These are phyloP conservation scores for Napeogenes inachia DNA, from an alignment of 2,888 invertebrate genomes.

Conservation along the genomic window DNA sequence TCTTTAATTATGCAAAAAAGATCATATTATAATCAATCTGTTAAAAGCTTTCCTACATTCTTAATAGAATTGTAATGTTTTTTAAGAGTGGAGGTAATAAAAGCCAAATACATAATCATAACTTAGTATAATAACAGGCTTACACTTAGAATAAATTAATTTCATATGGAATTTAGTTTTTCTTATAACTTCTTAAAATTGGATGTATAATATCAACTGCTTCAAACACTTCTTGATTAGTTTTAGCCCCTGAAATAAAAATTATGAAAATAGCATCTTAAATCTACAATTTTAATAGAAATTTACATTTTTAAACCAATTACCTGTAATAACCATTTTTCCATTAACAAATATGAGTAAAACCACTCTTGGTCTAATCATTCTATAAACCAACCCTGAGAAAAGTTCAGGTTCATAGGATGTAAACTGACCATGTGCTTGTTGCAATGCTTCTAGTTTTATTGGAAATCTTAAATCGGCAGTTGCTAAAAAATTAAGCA, in stretches of 20 bases:
- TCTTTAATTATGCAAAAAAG: no score
- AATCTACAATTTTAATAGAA: conserved; percentile 1
- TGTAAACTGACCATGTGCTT: conserved; percentile 85
- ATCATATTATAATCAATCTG: no score
- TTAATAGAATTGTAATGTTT: no score
- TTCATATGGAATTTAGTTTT: conserved; percentile 57
- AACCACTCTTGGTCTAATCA: conserved; percentile 98
- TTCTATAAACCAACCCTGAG: conserved; percentile 98
- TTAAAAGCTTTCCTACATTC: no score
- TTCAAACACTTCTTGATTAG: conserved; percentile 92
- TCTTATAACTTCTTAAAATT: conserved; percentile 94
- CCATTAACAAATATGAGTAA: conserved; percentile 99
- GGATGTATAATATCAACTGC: conserved; percentile 97
- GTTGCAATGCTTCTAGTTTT: conserved; percentile 84
- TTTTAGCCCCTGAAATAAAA: conserved; percentile 86
- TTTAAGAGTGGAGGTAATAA: no score
- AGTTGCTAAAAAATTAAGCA: conserved; percentile 87
- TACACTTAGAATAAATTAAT: conserved; percentile 1
- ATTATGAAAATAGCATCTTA: not conserved
- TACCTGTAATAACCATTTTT: conserved; percentile 95
- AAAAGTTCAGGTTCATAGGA: conserved; percentile 99
- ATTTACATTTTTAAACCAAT: conserved; percentile 4
- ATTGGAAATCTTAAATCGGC: conserved; percentile 86
- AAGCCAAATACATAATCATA: not conserved
- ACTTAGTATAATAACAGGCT: not conserved